Evolutionary conservation across 1,140 invertebrate species (phyloP), one percentile per base, ranked within the genome.

Genomic region (Glomeris maerens): DNA sequence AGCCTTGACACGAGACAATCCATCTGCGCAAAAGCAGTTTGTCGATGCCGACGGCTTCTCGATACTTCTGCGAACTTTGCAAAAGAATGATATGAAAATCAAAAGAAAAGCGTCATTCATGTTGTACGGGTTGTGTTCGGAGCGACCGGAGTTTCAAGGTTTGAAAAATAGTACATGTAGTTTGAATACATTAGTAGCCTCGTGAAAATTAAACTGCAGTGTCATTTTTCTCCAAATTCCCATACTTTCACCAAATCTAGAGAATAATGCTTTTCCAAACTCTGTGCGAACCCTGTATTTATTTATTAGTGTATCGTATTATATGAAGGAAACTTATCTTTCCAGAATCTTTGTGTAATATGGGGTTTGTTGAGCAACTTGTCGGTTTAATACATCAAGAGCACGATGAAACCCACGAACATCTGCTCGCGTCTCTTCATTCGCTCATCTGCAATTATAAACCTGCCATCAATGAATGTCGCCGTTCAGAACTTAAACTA

Each of bases 81-180:
- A 74, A 54, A 70, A 68, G 28, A 58, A 72, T 1, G 64, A 78
- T 17, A 71, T 76, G 47, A 77, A 79, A 52, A 64, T 82, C 2
- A 70, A 76, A 57, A 76, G 77, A 1, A 84, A 83, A 65, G 73
- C 77, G 3, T 73, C 79, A 5, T 84, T 86, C 64, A 66, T 86
- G 27, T 62, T 84, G 13, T 66, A 66, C 2, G 67, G 72, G 45
- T 63, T 85, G 5, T 78, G 75, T 57, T 67, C 61, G 22, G 64
- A 72, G 51, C 67, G 78, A 27, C 59, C 63, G 1, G 67, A 73
- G 40, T 66, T 71, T 20, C 75, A 74, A 72, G 69, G 79, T 73
- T 59, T 72, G 36, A 36, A 36, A 5, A 26, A 13, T 17, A 41
- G 5, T n/a, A n/a, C n/a, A n/a, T n/a, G n/a, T n/a, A n/a, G n/a